Evolutionary conservation across 2,113 vertebrate genomes (phyloP), one percentile per base, ranked within the genome.

Genomic region (Microtus ochrogaster): DNA sequence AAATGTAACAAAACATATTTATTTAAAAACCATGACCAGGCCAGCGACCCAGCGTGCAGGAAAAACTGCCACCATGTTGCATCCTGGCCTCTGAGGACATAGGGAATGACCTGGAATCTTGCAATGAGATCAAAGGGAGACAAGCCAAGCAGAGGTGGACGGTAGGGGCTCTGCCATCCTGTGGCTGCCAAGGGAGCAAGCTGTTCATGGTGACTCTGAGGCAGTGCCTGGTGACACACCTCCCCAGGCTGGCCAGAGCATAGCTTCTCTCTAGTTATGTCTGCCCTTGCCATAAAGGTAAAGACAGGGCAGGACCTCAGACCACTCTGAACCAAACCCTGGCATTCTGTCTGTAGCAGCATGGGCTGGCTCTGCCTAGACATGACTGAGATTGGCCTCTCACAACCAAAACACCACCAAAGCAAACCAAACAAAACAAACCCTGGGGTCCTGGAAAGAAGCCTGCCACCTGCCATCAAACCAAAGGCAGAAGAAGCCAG

Each of bases 1-100:
- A 30, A 96, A 95, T 79, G 52, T 89, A 96, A 77, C 39, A 89
- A 95, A 97, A 87, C 16, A 52, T 61, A 68, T 97, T 92, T 96
- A 96, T 96, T 97, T 85, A 11, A 68, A 84, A 24, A 63, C 36
- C 12, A 7, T 7, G 44, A 55, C 36, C 6, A 24, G 44, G 30
- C 39, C 11, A 3, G 61, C 61, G n/a, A 66, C n/a, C 12, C 19
- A 7, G 3, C 0, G 30, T n/a, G 61, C 52, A 58, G 17, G 10
- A 55, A 78, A 30, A 70, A 33, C 28, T 47, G 65, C 24, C 39
- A 24, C 58, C 10, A 1, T 26, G 5, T 0, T 41, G 76, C 68
- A 91, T 8, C 24, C 74, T 30, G 41, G 58, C 26, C 61, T 66
- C 49, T 22, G 13, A 12, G 10, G 24, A 66, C n/a, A 17, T 44